phyloP scores from a whole-genome alignment of 2,888 invertebrate genomes.

The Macrophya alboannulata region DNA sequence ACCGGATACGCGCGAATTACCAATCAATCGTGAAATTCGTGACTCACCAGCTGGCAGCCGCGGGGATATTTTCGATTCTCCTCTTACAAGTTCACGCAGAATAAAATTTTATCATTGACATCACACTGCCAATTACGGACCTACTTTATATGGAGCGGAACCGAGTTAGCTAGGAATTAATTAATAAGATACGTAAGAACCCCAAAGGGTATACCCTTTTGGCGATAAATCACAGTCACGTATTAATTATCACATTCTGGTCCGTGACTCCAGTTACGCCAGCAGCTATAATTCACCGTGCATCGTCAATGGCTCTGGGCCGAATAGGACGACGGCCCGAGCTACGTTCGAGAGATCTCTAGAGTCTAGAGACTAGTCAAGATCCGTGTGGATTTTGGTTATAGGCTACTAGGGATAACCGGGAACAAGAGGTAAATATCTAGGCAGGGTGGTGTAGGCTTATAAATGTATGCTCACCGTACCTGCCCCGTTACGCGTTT shows the following conservation, averaged over 20 bases:
- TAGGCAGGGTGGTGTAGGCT: not conserved
- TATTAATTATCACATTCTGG: constrained; percentile 54
- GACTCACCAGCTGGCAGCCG: not conserved
- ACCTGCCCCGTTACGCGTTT: not conserved
- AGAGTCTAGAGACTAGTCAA: constrained; percentile 22
- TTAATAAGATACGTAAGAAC: constrained; percentile 53
- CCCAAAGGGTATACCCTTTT: constrained; percentile 50
- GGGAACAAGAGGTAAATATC: constrained; percentile 31
- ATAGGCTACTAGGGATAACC: constrained; percentile 20
- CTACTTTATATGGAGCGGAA: not conserved
- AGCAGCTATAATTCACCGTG: constrained; percentile 51
- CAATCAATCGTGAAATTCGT: constrained; percentile 42
- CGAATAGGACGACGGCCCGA: constrained; percentile 44
- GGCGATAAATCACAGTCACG: constrained; percentile 51
- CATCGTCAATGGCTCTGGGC: constrained; percentile 49
- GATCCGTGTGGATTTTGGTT: constrained; percentile 32
- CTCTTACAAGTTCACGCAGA: not conserved
- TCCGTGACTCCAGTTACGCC: constrained; percentile 50
- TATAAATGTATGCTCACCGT: constrained; percentile 14
- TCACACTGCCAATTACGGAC: not conserved
- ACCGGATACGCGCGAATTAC: constrained; percentile 37
- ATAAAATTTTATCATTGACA: constrained; percentile 11
- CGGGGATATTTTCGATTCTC: constrained; percentile 9
- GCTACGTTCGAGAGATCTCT: constrained; percentile 34
- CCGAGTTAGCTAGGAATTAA: constrained; percentile 31